phyloP scores from a whole-genome alignment of 2,113 vertebrate species.

The Clinocottus analis region DNA sequence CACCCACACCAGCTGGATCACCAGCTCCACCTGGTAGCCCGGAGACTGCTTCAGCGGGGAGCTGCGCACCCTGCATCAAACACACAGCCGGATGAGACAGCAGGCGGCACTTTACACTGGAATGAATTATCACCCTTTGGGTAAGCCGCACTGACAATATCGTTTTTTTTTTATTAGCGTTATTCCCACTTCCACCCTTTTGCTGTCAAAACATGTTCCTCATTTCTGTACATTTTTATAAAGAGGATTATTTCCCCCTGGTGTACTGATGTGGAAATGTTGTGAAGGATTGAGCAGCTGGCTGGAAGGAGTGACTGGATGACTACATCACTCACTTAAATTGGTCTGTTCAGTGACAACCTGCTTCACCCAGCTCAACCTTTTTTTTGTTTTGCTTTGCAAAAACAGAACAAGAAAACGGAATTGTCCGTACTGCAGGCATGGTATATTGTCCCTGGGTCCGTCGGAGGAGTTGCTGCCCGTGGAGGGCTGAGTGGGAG shows the following conservation, averaged over 20 bases:
- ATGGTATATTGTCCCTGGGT: constrained; percentile 92
- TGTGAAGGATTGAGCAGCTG: constrained; percentile 5
- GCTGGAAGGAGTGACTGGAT: constrained; percentile 10
- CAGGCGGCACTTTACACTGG: constrained; percentile 17
- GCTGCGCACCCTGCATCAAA: constrained; percentile 90
- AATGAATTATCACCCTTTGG: constrained; percentile 37
- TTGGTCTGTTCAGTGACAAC: constrained; percentile 5
- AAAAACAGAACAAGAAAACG: not conserved
- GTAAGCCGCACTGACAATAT: constrained; percentile 18
- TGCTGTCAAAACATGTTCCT: constrained; percentile 27
- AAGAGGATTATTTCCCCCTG: constrained; percentile 1
- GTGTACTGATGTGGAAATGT: not conserved
- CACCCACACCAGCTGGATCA: constrained; percentile 97
- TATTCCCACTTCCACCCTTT: constrained; percentile 8
- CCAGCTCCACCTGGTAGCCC: constrained; percentile 95
- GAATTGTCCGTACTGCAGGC: constrained; percentile 89
- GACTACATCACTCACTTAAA: not conserved
- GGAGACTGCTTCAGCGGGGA: constrained; percentile 95
- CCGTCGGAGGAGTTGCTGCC: constrained; percentile 92
- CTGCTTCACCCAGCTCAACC: not conserved
- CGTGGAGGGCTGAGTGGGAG: constrained; percentile 84
- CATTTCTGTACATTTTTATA: constrained; percentile 22
- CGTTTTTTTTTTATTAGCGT: constrained; percentile 4
- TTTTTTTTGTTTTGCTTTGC: not conserved
- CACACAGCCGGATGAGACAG: constrained; percentile 49